phyloP scores from a whole-genome alignment of 2,888 invertebrate species.

The Epistrophella euchroma region DNA sequence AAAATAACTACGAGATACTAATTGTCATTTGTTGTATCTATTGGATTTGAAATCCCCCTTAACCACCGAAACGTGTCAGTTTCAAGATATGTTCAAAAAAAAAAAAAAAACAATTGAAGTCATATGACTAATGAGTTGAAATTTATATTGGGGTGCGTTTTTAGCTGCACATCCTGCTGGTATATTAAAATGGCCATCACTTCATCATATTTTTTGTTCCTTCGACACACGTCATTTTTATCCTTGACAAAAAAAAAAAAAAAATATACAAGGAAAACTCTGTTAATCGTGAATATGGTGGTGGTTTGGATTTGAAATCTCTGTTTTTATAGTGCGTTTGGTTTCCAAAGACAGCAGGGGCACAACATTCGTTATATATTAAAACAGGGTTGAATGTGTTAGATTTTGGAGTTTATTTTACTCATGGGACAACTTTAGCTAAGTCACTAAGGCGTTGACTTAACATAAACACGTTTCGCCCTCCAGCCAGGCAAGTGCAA shows the following conservation, averaged over 20 bases:
- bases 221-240: conserved; percentile 51
- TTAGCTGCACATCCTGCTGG: conserved; percentile 46
- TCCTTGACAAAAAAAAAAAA: conserved; percentile 54
- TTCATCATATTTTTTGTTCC: conserved; percentile 24
- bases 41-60: conserved; percentile 36
- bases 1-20: conserved; percentile 57
- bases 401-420: conserved; percentile 58
- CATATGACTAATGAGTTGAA: conserved; percentile 56
- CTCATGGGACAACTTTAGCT: conserved; percentile 72
- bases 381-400: conserved; percentile 52
- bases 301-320: conserved; percentile 38
- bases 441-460: conserved; percentile 75
- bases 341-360: neutral
- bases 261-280: neutral
- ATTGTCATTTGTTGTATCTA: conserved; percentile 59
- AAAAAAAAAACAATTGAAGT: conserved; percentile 10
- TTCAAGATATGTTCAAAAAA: conserved; percentile 22
- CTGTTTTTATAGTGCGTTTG: conserved; percentile 62
- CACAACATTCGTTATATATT: neutral
- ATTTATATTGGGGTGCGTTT: conserved; percentile 49
- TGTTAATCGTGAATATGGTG: conserved; percentile 6
- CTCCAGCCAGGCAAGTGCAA: conserved; percentile 53
- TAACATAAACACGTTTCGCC: conserved; percentile 63
- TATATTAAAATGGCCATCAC: neutral
- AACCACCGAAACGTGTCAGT: conserved; percentile 43